A percentile compares a stretch with the other conserved stretches of the same genome.
Evolutionary conservation across 30 jellyfish, hydroid and myxozoan species (phyloP).

Genomic region (Pseudorhiza aurosa): DNA sequence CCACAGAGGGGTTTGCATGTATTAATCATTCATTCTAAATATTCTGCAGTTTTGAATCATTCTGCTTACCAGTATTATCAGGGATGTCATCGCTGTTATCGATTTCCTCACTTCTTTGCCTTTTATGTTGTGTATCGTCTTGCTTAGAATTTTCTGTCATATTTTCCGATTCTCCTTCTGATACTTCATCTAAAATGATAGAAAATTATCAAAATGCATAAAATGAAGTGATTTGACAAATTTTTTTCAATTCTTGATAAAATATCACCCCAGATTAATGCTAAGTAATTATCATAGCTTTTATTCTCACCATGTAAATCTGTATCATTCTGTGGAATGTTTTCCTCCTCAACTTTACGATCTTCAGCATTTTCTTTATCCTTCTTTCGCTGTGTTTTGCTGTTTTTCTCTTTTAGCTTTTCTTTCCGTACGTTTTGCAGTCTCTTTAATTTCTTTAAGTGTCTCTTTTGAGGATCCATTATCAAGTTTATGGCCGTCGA

Average conservation of each 20-base stretch:
- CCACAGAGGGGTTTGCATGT: no score
- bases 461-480: conserved; percentile 84
- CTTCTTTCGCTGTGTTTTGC: background rate
- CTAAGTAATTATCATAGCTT: no score
- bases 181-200: background rate
- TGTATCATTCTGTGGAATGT: no score
- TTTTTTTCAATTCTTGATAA: no score
- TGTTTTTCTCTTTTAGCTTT: conserved; percentile 53
- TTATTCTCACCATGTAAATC: no score
- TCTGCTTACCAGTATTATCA: background rate
- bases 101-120: background rate
- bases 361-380: conserved; percentile 2
- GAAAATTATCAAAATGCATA: no score
- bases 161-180: background rate
- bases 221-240: no score
- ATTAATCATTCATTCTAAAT: no score
- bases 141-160: background rate
- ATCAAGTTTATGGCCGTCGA: background rate
- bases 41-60: no score
- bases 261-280: no score
- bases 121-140: background rate
- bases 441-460: conserved; percentile 71
- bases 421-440: conserved; percentile 69
- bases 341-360: background rate
- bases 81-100: background rate